phyloP scores from a whole-genome alignment of 2,113 vertebrate species.

The Galeopterus variegatus region DNA sequence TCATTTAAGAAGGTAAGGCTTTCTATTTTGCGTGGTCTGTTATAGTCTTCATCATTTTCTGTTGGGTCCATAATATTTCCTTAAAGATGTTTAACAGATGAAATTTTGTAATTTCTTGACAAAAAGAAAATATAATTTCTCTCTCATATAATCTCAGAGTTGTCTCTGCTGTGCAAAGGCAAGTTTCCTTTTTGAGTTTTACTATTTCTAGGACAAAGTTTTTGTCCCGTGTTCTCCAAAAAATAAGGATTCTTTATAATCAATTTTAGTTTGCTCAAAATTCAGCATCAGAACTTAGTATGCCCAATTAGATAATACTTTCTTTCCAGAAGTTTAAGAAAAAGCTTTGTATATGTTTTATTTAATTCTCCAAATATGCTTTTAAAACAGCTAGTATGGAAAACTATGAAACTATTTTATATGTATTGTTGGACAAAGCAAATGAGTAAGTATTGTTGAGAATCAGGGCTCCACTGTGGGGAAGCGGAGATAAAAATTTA shows the following conservation, averaged over 20 bases:
- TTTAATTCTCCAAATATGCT: background rate
- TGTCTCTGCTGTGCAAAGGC: background rate
- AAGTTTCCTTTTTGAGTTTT: background rate
- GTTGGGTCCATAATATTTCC: background rate
- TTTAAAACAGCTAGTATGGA: background rate
- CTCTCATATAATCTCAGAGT: background rate
- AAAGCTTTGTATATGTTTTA: background rate
- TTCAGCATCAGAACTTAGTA: background rate
- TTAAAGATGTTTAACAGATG: background rate
- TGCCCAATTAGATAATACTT: background rate
- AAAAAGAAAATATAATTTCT: background rate
- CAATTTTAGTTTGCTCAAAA: constrained; percentile 38
- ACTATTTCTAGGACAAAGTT: background rate
- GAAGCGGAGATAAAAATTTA: background rate
- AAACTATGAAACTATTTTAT: background rate
- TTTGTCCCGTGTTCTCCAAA: background rate
- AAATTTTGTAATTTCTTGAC: constrained; percentile 4
- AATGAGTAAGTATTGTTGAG: background rate
- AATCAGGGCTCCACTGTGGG: background rate
- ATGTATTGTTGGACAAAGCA: background rate
- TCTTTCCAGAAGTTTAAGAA: background rate
- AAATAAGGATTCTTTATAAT: background rate
- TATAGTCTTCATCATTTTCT: background rate
- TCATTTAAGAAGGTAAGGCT: background rate
- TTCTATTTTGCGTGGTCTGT: background rate